phyloP scores from a whole-genome alignment of 1,140 invertebrate species.

The Orchestia grillus region DNA sequence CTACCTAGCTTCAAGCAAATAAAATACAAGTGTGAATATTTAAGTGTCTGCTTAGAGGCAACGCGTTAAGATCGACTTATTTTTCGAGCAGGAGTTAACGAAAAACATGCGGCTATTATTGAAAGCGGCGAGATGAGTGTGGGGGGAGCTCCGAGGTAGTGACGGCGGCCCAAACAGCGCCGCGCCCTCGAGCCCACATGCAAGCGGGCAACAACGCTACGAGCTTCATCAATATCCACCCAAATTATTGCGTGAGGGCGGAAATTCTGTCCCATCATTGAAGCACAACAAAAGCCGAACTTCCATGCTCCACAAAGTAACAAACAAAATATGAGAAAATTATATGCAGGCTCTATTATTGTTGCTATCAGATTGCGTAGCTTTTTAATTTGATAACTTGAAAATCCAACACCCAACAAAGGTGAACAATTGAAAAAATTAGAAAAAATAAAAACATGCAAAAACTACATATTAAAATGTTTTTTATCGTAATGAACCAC shows the following conservation, averaged over 20 bases:
- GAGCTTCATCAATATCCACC: slow-evolving; percentile 40
- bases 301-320: not conserved
- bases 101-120: slow-evolving; percentile 12
- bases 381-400: not conserved
- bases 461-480: not conserved
- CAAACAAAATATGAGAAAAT: not conserved
- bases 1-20: not conserved
- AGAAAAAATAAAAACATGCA: too few species aligned
- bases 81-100: not conserved
- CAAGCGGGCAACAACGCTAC: slow-evolving; percentile 26
- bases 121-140: slow-evolving; percentile 13
- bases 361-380: not conserved
- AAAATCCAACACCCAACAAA: not conserved
- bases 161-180: not conserved
- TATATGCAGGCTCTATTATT: not conserved
- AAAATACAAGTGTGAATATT: not conserved
- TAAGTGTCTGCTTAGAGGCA: not conserved
- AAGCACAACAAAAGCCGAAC: not conserved
- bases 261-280: slow-evolving; percentile 10
- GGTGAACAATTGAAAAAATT: not conserved
- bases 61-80: not conserved
- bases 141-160: not conserved
- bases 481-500: not conserved
- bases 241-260: slow-evolving; percentile 42
- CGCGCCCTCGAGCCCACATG: slow-evolving; percentile 4